These are phyloP conservation scores for Burhinus bistriatus DNA, from an alignment of 2,113 vertebrate genomes.

Conservation along the genomic window DNA sequence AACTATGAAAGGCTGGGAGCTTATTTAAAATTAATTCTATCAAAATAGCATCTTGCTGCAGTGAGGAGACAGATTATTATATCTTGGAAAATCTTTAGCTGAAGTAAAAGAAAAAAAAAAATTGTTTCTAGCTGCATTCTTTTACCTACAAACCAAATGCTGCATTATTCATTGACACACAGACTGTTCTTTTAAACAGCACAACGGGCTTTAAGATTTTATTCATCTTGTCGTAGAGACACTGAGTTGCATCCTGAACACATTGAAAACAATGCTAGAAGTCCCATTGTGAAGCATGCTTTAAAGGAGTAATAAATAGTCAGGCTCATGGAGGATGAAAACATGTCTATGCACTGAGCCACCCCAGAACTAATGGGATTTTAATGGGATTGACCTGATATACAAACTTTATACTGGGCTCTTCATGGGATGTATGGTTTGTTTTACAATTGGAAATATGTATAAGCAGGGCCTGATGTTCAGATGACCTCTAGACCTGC, in stretches of 20 bases:
- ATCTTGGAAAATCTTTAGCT: background rate
- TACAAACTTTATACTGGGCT: background rate
- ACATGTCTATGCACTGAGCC: background rate
- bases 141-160: background rate
- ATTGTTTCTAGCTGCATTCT: background rate
- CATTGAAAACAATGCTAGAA: background rate
- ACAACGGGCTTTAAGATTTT: background rate
- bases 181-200: background rate
- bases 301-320: background rate
- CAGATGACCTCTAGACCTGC: background rate
- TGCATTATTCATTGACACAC: background rate
- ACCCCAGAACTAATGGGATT: background rate
- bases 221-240: background rate
- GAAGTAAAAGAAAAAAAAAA: background rate
- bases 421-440: background rate
- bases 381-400: background rate
- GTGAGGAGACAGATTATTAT: background rate
- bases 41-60: conserved; percentile 33
- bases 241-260: background rate
- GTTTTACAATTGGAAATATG: background rate
- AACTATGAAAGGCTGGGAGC: conserved; percentile 33
- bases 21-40: conserved; percentile 63
- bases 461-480: background rate
- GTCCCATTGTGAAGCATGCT: background rate
- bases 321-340: background rate